Conservation (phyloP, 2,113 vertebrate species). For the Stigmatopora nigra region DNA sequence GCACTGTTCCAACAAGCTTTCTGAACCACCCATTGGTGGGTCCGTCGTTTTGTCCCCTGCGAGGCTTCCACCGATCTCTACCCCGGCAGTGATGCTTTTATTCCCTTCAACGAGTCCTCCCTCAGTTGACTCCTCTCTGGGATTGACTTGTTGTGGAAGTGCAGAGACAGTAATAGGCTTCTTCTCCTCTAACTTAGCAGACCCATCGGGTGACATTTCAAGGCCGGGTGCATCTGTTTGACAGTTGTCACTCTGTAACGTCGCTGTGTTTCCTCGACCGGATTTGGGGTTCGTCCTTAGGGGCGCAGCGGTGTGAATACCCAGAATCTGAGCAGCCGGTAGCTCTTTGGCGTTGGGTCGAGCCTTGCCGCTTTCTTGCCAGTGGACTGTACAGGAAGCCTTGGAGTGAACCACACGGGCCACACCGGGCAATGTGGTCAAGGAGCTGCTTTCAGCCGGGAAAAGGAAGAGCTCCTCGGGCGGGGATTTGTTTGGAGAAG, state of each 20-base stretch:
- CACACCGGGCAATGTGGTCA: conserved; percentile 84
- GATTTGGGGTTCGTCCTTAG: conserved; percentile 38
- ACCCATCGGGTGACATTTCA: conserved; percentile 35
- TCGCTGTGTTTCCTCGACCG: conserved; percentile 29
- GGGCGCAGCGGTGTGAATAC: conserved; percentile 74
- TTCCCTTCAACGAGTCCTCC: conserved; percentile 22
- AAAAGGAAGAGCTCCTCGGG: conserved; percentile 83
- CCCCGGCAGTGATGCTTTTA: conserved; percentile 2
- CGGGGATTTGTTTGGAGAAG: conserved; percentile 45
- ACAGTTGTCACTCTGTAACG: conserved; percentile 31
- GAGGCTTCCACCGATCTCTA: conserved; percentile 20
- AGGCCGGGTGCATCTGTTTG: conserved; percentile 32
- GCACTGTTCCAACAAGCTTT: conserved; percentile 41
- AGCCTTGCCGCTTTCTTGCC: conserved; percentile 88
- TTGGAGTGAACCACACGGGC: conserved; percentile 96
- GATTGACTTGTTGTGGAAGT: conserved; percentile 25
- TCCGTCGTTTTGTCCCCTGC: conserved; percentile 47
- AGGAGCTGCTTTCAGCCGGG: conserved; percentile 82
- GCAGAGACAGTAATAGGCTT: conserved; percentile 17
- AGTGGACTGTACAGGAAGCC: conserved; percentile 95
- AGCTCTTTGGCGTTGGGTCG: conserved; percentile 82
- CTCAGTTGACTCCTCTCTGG: conserved; percentile 35
- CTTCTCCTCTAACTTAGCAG: conserved; percentile 51
- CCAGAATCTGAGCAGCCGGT: conserved; percentile 88
- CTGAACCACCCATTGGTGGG: conserved; percentile 11